phyloP scores from a whole-genome alignment of 2,113 vertebrate genomes.

The Eolophus roseicapilla region DNA sequence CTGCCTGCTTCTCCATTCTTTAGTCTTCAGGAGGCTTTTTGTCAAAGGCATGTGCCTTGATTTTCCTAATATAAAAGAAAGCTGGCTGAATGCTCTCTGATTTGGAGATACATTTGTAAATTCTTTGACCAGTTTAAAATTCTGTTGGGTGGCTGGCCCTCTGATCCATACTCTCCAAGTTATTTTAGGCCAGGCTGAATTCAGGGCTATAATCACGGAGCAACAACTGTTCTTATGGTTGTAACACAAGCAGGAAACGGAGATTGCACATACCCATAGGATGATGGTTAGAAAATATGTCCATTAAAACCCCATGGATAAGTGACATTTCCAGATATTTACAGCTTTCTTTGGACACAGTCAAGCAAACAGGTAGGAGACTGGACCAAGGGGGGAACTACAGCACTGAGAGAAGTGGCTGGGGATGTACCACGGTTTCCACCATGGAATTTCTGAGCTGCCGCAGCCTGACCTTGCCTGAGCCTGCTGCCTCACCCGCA shows the following conservation, averaged over 20 bases:
- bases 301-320: neutral
- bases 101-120: neutral
- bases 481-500: neutral
- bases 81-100: neutral
- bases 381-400: neutral
- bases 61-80: neutral
- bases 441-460: neutral
- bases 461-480: neutral
- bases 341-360: neutral
- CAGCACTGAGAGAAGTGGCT: neutral
- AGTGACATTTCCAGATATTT: neutral
- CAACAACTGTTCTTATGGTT: neutral
- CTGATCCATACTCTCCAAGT: neutral
- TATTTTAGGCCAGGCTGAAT: conserved; percentile 1
- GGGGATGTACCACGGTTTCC: neutral
- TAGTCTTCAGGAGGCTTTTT: neutral
- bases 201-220: neutral
- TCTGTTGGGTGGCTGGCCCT: neutral
- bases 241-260: neutral
- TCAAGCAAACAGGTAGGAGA: neutral
- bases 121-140: neutral
- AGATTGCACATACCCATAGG: neutral
- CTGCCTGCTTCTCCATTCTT: neutral
- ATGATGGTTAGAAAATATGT: neutral
- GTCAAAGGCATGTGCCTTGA: neutral